Percentiles rank a stretch among this genome's conserved stretches.
Evolutionary conservation across 2,888 invertebrate species (phyloP).

Genomic region (Leucophenga montana): DNA sequence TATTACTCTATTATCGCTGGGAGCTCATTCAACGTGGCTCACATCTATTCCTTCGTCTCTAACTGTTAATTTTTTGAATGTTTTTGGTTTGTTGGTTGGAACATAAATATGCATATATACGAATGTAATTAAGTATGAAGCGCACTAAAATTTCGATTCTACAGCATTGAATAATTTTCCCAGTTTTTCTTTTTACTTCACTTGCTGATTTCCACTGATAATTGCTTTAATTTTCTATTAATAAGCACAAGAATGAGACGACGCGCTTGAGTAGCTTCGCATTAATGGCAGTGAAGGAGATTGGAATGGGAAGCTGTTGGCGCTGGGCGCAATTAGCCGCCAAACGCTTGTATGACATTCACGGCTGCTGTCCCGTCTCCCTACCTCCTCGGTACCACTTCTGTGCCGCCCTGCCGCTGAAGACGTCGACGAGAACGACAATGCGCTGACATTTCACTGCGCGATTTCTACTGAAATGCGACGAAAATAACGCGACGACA

Average conservation of each 20-base stretch:
- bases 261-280: conserved; percentile 3
- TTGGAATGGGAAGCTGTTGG: conserved; percentile 50
- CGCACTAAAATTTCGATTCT: background rate
- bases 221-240: conserved; percentile 69
- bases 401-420: background rate
- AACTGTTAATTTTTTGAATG: no score
- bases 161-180: conserved; percentile 58
- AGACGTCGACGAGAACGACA: conserved; percentile 30
- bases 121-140: no score
- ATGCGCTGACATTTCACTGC: conserved; percentile 31
- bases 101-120: no score
- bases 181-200: conserved; percentile 45
- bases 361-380: conserved; percentile 8
- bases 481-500: conserved; percentile 61
- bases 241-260: conserved; percentile 51
- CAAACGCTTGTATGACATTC: conserved; percentile 60
- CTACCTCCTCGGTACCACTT: no score
- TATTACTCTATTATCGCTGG: no score
- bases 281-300: conserved; percentile 21
- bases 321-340: conserved; percentile 58
- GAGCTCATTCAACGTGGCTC: no score
- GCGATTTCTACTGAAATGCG: conserved; percentile 53
- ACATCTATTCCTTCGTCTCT: no score
- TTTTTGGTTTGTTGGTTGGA: no score
- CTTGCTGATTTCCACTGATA: conserved; percentile 52